phyloP scores from a whole-genome alignment of 2,797 vertebrate species.

The Danionella dracula region DNA sequence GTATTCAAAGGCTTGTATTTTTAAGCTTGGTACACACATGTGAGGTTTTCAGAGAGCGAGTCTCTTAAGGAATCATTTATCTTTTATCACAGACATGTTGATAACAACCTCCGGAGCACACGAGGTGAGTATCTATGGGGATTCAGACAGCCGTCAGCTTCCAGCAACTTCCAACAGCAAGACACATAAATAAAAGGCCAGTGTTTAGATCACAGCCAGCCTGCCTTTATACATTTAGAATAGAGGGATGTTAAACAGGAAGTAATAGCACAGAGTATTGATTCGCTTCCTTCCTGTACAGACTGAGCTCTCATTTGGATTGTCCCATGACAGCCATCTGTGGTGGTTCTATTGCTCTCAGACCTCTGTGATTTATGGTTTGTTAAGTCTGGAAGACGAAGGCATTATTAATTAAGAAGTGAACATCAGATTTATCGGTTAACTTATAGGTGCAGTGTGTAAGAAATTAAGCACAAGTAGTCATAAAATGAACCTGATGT shows the following conservation, averaged over 20 bases:
- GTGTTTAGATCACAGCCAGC: conserved; percentile 59
- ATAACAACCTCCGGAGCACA: conserved; percentile 68
- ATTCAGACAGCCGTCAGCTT: conserved; percentile 55
- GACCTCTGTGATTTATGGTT: neutral
- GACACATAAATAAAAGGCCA: conserved; percentile 68
- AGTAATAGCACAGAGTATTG: conserved; percentile 68
- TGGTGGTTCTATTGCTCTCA: neutral
- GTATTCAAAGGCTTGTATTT: conserved; percentile 66
- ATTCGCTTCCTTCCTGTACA: conserved; percentile 69
- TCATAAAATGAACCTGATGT: too few relatives aligned
- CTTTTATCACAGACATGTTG: conserved; percentile 70
- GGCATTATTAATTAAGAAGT: neutral
- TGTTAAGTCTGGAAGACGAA: conserved; percentile 22
- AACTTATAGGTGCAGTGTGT: too few relatives aligned
- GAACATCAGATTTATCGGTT: too few relatives aligned
- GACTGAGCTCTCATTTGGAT: conserved; percentile 57
- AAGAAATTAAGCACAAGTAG: too few relatives aligned
- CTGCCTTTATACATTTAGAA: conserved; percentile 67
- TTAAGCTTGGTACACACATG: conserved; percentile 63
- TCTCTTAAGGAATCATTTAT: conserved; percentile 65
- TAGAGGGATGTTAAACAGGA: conserved; percentile 72
- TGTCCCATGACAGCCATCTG: conserved; percentile 48
- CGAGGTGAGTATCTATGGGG: conserved; percentile 40
- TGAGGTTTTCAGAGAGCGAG: conserved; percentile 50
- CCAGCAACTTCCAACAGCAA: conserved; percentile 50